These are phyloP conservation scores for Limnephilus lunatus DNA, from an alignment of 2,888 invertebrate genomes.

Conservation along the genomic window DNA sequence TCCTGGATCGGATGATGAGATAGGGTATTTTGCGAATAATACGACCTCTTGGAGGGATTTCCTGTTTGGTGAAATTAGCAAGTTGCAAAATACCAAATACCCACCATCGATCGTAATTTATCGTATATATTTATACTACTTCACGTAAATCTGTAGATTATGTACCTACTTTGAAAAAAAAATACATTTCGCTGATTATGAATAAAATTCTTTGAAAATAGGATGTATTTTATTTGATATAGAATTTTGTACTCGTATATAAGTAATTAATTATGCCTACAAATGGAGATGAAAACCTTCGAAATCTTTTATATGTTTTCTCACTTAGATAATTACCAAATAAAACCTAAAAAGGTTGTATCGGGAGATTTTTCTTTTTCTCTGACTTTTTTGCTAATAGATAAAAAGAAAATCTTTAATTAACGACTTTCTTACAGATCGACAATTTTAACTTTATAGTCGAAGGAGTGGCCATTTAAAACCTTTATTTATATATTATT, in stretches of 20 bases:
- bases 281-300: not conserved
- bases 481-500: too few species aligned
- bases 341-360: not conserved
- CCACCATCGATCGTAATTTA: not conserved
- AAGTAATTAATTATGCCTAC: not conserved
- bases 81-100: slow-evolving; percentile 26
- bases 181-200: not conserved
- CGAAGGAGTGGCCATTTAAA: not conserved
- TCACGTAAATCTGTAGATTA: not conserved
- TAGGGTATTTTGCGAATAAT: not conserved
- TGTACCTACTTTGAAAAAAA: not conserved
- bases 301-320: not conserved
- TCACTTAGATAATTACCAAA: not conserved
- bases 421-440: not conserved
- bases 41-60: slow-evolving; percentile 1
- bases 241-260: not conserved
- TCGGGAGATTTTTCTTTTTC: not conserved
- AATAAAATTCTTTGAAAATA: not conserved
- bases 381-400: not conserved
- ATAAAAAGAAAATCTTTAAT: not conserved
- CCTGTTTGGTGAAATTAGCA: slow-evolving; percentile 17
- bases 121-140: not conserved
- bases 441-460: not conserved
- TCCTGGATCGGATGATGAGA: slow-evolving; percentile 6
- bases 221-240: not conserved